Percentiles rank a stretch among this genome's conserved stretches.
Evolutionary conservation across 2,888 invertebrate species (phyloP).

Genomic region (Nomada fabriciana): DNA sequence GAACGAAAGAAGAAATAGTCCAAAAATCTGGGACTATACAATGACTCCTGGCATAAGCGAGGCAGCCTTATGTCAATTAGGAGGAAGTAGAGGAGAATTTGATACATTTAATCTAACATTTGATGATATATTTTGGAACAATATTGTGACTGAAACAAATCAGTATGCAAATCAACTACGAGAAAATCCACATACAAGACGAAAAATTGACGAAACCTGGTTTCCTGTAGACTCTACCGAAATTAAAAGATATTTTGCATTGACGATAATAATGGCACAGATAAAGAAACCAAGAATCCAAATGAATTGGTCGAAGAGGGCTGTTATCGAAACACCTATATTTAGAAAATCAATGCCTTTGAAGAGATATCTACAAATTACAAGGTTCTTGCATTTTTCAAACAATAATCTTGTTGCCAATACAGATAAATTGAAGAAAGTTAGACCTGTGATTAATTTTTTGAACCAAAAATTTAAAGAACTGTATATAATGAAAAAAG

Average conservation of each 20-base stretch:
- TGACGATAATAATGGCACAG: conserved; percentile 5
- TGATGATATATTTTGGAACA: conserved; percentile 30
- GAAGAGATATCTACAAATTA: conserved; percentile 13
- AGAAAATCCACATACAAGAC: not conserved
- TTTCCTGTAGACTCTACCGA: conserved; percentile 14
- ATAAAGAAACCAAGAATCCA: conserved; percentile 13
- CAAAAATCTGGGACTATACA: no score
- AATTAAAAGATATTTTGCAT: conserved; percentile 19
- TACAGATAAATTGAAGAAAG: conserved; percentile 18
- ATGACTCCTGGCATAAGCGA: no score
- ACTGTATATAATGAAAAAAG: conserved; percentile 9
- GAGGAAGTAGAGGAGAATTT: conserved; percentile 29
- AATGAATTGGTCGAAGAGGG: conserved; percentile 26
- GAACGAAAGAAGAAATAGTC: no score
- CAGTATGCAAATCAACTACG: no score
- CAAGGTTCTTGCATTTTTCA: conserved; percentile 46
- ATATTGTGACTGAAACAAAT: not conserved
- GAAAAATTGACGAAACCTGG: conserved; percentile 10
- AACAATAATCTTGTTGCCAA: conserved; percentile 19
- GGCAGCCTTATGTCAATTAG: conserved; percentile 25
- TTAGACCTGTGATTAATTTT: conserved; percentile 31
- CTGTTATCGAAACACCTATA: conserved; percentile 32
- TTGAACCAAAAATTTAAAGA: conserved; percentile 39
- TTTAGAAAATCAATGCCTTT: conserved; percentile 14
- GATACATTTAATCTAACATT: conserved; percentile 39